Evolutionary conservation across 2,797 vertebrate genomes (phyloP), one percentile per base, ranked within the genome.

Genomic region (Tympanoctomys barrerae): DNA sequence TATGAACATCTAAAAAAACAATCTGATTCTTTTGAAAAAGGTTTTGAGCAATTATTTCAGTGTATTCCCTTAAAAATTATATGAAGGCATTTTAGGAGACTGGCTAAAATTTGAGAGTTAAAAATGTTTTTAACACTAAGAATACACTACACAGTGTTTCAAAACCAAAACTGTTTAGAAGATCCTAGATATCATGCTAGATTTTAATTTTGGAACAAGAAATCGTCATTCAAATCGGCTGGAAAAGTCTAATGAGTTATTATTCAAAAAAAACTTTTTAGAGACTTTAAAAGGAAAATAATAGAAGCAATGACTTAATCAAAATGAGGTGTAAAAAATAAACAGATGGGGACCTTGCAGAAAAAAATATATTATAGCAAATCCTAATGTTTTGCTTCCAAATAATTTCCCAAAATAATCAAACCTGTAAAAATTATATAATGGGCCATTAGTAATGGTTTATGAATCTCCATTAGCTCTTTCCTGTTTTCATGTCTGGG

Each of bases 401-500:
- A 91, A 90, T 96, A 92, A 88, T 82, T 96, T 96, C 94, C 75
- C 4, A 57, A 96, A 98, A 96, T 96, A 96, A 92, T 85, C 49
- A 90, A 90, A 93, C 91, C 85, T 93, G n/a, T 93, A 91, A 96
- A 95, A 88, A 73, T 95, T 95, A 88, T 8, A 82, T 96, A 94
- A 92, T 71, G 31, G 71, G 26, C 31, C 54, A 59, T 95, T 88
- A 68, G 62, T 79, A 80, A 93, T 88, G 39, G 66, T 91, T 85
- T 84, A 66, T 83, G 36, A n/a, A 70, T n/a, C 52, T 84, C 26
- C 16, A 64, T 81, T 78, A 52, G 49, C 46, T 80, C 87, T 62
- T 46, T 21, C 18, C 62, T 11, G 8, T 31, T 68, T 52, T 82
- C 3, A 0, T n/a, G 18, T 49, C 46, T 77, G 81, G 82, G 22